A percentile compares a stretch with the other conserved stretches of the same genome.
phyloP scores from a whole-genome alignment of 2,888 invertebrate species.

The Melanophora roralis region DNA sequence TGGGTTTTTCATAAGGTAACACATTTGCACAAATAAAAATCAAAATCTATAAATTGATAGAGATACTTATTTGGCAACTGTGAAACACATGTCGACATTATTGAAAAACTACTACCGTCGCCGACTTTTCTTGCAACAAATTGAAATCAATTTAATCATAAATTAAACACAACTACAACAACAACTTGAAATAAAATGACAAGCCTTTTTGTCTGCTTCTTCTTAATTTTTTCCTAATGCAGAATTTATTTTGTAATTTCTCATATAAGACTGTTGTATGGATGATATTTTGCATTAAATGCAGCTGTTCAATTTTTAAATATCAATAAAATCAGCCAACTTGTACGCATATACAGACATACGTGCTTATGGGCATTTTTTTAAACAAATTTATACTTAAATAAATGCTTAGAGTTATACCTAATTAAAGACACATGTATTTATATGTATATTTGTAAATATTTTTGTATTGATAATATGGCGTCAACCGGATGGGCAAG shows the following conservation, averaged over 20 bases:
- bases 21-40: constrained; percentile 3
- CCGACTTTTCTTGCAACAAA: constrained; percentile 25
- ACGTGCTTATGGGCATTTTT: not conserved
- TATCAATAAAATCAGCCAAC: constrained; percentile 46
- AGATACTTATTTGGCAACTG: constrained; percentile 58
- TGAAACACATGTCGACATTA: constrained; percentile 61
- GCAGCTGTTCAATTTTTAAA: constrained; percentile 57
- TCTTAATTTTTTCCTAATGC: too few relatives aligned
- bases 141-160: constrained; percentile 48
- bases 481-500: constrained; percentile 65
- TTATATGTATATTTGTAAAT: not conserved
- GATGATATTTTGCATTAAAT: constrained; percentile 55
- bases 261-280: constrained; percentile 2
- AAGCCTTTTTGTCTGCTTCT: constrained; percentile 16
- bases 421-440: too few relatives aligned
- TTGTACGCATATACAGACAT: constrained; percentile 13
- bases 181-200: not conserved
- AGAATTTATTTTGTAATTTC: constrained; percentile 8
- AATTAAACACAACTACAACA: constrained; percentile 8
- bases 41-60: constrained; percentile 49
- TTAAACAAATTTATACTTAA: not conserved
- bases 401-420: too few relatives aligned
- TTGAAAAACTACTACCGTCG: constrained; percentile 59
- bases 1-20: not conserved
- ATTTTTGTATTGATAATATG: constrained; percentile 47